These are phyloP conservation scores for Bedellia somnulentella DNA, from an alignment of 2,888 invertebrate species.

Conservation along the genomic window DNA sequence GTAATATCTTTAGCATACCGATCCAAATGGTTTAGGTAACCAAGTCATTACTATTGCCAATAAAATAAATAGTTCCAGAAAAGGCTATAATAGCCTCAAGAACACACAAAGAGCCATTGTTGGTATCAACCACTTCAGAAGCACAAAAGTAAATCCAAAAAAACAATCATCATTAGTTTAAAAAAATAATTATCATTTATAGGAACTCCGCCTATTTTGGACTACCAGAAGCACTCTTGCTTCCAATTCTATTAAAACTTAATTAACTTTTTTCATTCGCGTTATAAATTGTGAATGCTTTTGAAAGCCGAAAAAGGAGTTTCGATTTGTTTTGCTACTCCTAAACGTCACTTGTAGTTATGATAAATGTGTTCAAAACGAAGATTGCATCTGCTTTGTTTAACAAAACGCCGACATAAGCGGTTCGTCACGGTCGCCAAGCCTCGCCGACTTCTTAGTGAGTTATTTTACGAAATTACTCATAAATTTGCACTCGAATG, in stretches of 20 bases:
- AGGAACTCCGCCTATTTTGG: slow-evolving; percentile 59
- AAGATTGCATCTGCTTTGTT: slow-evolving; percentile 31
- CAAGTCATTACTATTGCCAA: too few species aligned
- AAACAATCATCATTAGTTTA: slow-evolving; percentile 37
- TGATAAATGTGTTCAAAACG: slow-evolving; percentile 54
- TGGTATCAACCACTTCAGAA: slow-evolving; percentile 32
- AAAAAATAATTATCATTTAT: slow-evolving; percentile 57
- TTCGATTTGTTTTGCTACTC: slow-evolving; percentile 58
- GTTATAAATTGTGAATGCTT: slow-evolving; percentile 48
- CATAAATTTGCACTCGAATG: slow-evolving; percentile 3
- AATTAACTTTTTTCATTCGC: slow-evolving; percentile 51
- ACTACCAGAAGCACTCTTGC: slow-evolving; percentile 58
- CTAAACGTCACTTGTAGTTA: slow-evolving; percentile 49
- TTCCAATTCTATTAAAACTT: slow-evolving; percentile 59
- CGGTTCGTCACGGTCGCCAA: slow-evolving; percentile 11
- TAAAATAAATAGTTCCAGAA: too few species aligned
- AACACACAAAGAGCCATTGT: slow-evolving; percentile 25
- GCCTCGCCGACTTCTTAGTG: neutral
- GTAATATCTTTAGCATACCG: too few species aligned
- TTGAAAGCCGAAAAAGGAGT: slow-evolving; percentile 36
- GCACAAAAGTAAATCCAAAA: slow-evolving; percentile 23
- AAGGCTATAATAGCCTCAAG: too few species aligned
- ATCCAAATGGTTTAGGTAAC: too few species aligned
- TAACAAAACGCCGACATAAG: slow-evolving; percentile 32
- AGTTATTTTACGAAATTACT: slow-evolving; percentile 2